A percentile compares a stretch with the other conserved stretches of the same genome.
These are phyloP conservation scores for Eremophila alpestris DNA, from an alignment of 2,797 vertebrate species.

Conservation along the genomic window DNA sequence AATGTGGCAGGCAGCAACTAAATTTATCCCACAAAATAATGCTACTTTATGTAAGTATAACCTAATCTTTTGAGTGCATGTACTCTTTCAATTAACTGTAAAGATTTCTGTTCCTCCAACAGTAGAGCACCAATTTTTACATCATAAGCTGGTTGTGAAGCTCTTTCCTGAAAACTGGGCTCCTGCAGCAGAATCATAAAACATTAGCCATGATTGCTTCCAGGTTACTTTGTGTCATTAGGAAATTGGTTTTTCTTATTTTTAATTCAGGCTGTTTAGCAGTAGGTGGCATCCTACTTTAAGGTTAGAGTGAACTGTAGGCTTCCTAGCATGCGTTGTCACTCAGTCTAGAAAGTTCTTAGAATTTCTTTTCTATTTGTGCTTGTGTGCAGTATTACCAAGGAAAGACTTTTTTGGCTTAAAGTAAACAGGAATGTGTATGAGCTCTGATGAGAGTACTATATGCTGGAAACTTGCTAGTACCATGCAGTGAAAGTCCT, in stretches of 20 bases:
- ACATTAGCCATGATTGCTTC: not conserved
- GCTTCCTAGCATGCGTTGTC: not conserved
- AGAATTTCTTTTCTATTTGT: not conserved
- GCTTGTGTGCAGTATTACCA: fast-evolving
- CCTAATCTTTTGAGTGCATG: not conserved
- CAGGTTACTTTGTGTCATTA: fast-evolving
- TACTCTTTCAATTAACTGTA: not conserved
- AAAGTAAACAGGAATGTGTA: not conserved
- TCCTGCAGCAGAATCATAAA: not conserved
- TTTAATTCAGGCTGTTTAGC: not conserved
- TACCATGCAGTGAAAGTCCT: not conserved
- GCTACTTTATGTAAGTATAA: not conserved
- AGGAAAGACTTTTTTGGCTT: not conserved
- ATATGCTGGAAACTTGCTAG: not conserved
- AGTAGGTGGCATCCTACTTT: constrained; percentile 45
- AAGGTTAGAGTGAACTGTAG: not conserved
- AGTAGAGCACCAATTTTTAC: not conserved
- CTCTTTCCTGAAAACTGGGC: not conserved
- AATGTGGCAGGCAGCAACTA: not conserved
- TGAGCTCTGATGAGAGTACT: not conserved
- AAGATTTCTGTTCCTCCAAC: not conserved
- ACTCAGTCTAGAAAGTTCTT: not conserved
- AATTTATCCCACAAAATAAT: not conserved
- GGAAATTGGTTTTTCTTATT: not conserved
- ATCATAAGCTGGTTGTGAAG: not conserved